These are phyloP conservation scores for Vanessa tameamea DNA, from an alignment of 1,140 invertebrate genomes.

Conservation along the genomic window DNA sequence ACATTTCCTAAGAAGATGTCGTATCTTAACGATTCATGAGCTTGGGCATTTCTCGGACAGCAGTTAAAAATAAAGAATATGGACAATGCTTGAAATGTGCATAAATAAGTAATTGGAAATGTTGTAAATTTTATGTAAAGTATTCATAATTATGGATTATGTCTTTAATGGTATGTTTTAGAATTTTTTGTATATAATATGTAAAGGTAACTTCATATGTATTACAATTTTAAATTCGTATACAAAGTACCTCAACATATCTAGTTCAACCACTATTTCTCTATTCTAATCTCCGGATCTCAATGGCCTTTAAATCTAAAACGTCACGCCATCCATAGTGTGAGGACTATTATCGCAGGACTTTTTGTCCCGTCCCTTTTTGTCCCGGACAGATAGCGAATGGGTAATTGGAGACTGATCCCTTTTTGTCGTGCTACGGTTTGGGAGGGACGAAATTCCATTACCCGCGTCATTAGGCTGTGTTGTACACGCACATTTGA, in stretches of 20 bases:
- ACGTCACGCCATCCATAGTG: slow-evolving; percentile 20
- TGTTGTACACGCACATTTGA: slow-evolving; percentile 32
- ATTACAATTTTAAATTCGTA: background rate
- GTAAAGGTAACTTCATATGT: background rate
- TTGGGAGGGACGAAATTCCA: slow-evolving; percentile 37
- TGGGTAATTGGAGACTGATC: slow-evolving; percentile 39
- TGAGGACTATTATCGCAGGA: slow-evolving; percentile 28
- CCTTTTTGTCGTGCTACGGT: slow-evolving; percentile 33
- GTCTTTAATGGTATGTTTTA: too few species aligned
- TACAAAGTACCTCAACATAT: background rate
- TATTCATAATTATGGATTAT: too few species aligned
- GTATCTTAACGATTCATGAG: background rate
- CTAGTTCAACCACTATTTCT: background rate
- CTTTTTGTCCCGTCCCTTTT: slow-evolving; percentile 34
- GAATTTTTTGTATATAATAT: too few species aligned
- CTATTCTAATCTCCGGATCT: background rate
- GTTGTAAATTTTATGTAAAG: too few species aligned
- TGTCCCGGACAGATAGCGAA: slow-evolving; percentile 38
- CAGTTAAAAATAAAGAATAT: background rate
- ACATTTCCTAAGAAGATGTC: background rate
- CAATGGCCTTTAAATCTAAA: slow-evolving; percentile 24
- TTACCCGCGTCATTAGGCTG: slow-evolving; percentile 41
- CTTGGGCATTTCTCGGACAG: background rate
- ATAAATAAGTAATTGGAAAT: too few species aligned
- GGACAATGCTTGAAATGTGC: background rate